Percentiles rank a stretch among this genome's conserved stretches.
phyloP scores from a whole-genome alignment of 2,113 vertebrate genomes.

The Osmerus eperlanus region DNA sequence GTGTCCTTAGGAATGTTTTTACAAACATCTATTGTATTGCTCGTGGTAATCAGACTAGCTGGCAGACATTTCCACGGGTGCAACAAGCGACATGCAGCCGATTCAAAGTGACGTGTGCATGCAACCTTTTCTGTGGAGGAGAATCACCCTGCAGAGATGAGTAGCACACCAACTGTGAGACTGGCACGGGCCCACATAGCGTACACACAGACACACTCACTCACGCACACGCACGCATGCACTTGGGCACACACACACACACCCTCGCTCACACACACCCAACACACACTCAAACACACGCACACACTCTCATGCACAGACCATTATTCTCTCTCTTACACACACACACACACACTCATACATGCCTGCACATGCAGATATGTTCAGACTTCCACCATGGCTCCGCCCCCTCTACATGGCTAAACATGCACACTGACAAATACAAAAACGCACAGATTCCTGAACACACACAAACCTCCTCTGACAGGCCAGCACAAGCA shows the following conservation, averaged over 20 bases:
- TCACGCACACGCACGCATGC: neutral
- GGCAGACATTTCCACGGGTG: neutral
- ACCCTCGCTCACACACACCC: neutral
- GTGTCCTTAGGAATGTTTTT: neutral
- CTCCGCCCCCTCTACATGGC: neutral
- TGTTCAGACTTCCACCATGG: neutral
- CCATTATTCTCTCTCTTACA: neutral
- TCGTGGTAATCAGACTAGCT: neutral
- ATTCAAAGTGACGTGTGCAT: constrained; percentile 52
- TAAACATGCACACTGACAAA: constrained; percentile 3
- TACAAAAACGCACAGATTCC: neutral
- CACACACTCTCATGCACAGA: too few species aligned
- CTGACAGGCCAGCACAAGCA: neutral
- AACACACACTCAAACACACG: neutral
- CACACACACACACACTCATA: neutral
- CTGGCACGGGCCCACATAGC: neutral
- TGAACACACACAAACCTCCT: neutral
- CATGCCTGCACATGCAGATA: neutral
- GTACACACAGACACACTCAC: constrained; percentile 2
- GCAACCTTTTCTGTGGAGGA: constrained; percentile 37
- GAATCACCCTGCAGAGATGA: constrained; percentile 30
- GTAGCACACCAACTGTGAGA: constrained; percentile 40
- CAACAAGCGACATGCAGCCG: constrained; percentile 12
- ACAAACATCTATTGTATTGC: neutral
- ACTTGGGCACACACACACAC: neutral